A percentile compares a stretch with the other conserved stretches of the same genome.
phyloP scores from a whole-genome alignment of 2,797 vertebrate species.

The Enteromius fasciolatus region DNA sequence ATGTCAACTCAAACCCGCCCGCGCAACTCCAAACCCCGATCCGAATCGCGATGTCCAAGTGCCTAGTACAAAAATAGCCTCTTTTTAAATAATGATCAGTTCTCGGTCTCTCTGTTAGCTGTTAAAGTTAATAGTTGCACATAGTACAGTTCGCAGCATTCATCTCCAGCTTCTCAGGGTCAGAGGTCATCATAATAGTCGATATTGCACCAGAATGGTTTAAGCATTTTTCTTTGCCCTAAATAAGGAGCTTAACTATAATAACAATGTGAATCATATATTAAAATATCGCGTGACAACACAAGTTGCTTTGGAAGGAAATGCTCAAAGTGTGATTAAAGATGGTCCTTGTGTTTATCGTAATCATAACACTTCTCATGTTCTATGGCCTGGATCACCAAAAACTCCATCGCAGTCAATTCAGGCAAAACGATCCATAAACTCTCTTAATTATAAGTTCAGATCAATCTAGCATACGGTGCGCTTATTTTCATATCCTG shows the following conservation, averaged over 20 bases:
- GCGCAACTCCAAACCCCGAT: constrained; percentile 35
- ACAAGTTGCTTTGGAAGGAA: constrained; percentile 11
- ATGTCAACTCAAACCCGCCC: constrained; percentile 28
- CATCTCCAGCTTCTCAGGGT: constrained; percentile 34
- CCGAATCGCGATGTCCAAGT: constrained; percentile 28
- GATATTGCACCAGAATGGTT: constrained; percentile 52
- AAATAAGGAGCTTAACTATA: constrained; percentile 43
- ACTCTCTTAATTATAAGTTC: constrained; percentile 13
- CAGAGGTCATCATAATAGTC: constrained; percentile 43
- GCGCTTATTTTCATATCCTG: constrained; percentile 13
- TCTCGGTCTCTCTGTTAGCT: constrained; percentile 37
- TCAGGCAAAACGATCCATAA: not conserved
- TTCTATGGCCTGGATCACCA: constrained; percentile 7
- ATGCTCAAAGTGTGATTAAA: constrained; percentile 11
- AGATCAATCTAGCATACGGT: constrained; percentile 9
- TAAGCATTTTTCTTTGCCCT: constrained; percentile 27
- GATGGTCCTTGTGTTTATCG: constrained; percentile 22
- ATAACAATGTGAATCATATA: constrained; percentile 29
- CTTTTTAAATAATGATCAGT: constrained; percentile 42
- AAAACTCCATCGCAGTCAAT: constrained; percentile 27
- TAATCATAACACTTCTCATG: not conserved
- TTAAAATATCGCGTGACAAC: not conserved
- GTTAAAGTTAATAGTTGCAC: constrained; percentile 36
- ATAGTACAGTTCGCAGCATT: constrained; percentile 23
- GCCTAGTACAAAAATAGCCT: constrained; percentile 64